Evolutionary conservation across 2,113 vertebrate genomes (phyloP), one percentile per base, ranked within the genome.

Genomic region (Sialia sialis): DNA sequence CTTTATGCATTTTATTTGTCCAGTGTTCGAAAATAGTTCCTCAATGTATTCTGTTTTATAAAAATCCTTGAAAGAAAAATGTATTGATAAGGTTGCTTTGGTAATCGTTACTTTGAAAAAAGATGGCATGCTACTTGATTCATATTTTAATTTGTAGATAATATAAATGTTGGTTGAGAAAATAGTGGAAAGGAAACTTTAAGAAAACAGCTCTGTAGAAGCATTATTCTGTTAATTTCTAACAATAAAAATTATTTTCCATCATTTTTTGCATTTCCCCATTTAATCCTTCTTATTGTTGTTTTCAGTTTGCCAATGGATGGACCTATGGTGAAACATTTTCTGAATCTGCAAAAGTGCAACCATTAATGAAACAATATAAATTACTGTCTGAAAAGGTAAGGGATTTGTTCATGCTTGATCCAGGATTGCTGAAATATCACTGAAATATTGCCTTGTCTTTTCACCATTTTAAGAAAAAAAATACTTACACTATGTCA

Each of bases 361-460:
- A 99, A 44, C 98, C 98, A 18, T 97, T 99, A 94, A 98, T 99
- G 97, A 99, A 99, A 88, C 98, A 98, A 39, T 99, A 98, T 97
- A 99, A 99, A 92, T 94, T 98, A 27, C 95, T 99, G 18, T 98
- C 98, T 93, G 99, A 99, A 95, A 99, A 99, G 99, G 99, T 99
- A 97, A 98, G 82, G 17, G 6, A 12, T 75, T 93, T 56, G 3
- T 51, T 87, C 23, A 19, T 76, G 78, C 36, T 90, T 67, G 64
- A 34, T 76, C 11, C 32, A 58, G 7, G 9, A 5, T 75, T 25
- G 59, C 16, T 75, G 32, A 81, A 81, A 66, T 48, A 43, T 49
- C 16, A 15, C 26, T 72, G n/a, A 64, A 87, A 43, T 44, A 32
- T 17, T 4, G 11, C 5, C 19, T 62, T 49, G 4, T 58, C 11